Evolutionary conservation across 2,113 vertebrate genomes (phyloP).

Genomic region (Anguilla japonica): DNA sequence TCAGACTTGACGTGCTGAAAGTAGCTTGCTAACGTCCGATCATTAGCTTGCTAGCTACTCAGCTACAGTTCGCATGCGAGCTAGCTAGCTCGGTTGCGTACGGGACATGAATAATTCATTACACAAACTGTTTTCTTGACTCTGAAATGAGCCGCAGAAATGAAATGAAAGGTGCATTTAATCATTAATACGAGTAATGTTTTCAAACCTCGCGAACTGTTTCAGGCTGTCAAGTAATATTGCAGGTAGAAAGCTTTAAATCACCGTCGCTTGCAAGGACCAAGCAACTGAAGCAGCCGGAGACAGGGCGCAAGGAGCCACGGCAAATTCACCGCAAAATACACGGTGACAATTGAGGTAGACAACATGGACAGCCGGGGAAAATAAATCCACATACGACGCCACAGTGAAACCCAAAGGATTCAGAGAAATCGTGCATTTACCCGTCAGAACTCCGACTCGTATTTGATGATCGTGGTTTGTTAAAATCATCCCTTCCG

Average conservation of each 20-base stretch:
- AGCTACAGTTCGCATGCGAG: not conserved
- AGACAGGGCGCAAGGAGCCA: slow-evolving; percentile 23
- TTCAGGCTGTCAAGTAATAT: not conserved
- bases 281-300: slow-evolving; percentile 44
- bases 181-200: not conserved
- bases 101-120: slow-evolving; percentile 55
- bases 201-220: not conserved
- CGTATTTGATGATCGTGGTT: slow-evolving; percentile 97
- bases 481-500: slow-evolving; percentile 93
- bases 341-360: slow-evolving; percentile 30
- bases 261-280: slow-evolving; percentile 29
- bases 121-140: slow-evolving; percentile 43
- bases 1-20: not conserved
- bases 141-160: slow-evolving; percentile 22
- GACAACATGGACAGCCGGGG: slow-evolving; percentile 17
- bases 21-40: not conserved
- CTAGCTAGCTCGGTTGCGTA: slow-evolving; percentile 31
- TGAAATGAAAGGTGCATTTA: slow-evolving; percentile 19
- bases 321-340: slow-evolving; percentile 43
- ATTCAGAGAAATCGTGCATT: slow-evolving; percentile 24
- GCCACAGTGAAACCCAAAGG: not conserved
- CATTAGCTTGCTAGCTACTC: not conserved
- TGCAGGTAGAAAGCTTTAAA: slow-evolving; percentile 19
- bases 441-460: slow-evolving; percentile 92
- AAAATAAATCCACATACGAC: slow-evolving; percentile 21